Evolutionary conservation across 30 jellyfish, hydroid and myxozoan species (phyloP), one percentile per base, ranked within the genome.

Genomic region (Pelagia noctiluca): DNA sequence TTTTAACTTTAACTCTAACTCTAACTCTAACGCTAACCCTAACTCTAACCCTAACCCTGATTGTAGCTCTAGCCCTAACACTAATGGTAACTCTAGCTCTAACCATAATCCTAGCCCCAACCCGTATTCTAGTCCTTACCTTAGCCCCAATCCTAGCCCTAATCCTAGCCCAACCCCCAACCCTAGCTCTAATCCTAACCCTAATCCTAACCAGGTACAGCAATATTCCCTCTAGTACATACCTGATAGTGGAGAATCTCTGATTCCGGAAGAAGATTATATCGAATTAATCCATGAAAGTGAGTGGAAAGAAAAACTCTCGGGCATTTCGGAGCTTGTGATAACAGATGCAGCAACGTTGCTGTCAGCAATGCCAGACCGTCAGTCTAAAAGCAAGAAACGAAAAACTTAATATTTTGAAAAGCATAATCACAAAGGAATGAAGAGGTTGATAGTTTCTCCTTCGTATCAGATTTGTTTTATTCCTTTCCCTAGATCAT

Each of bases 281-380:
- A 63, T 25, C 76, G 75, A 0, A 65, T 74, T 3, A 95, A 54
- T 35, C 92, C 96, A 74, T 86, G 96, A 72, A 96, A 96, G 84
- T 96, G 98, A 11, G 99, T 96, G 34, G 99, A 90, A 42, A 90
- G 85, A 34, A 96, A 61, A 21, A 92, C 92, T 3, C 89, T 80
- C 0, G 99, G 99, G 74, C 99, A 81, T n/a, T 54, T 61, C 0
- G 63, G 30, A 1, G 76, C 95, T 35, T 32, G 71, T 7, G 50
- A 37, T 1, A 84, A 50, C 99, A 99, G 91, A 53, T 86, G 87
- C 5, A 23, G 84, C n/a, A 96, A 57, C 1, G 71, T 80, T 7
- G 99, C 76, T 26, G 90, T 79, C 48, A 90, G 90, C 71, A 96
- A 53, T 11, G 99, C 88, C 16, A 96, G 72, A 0, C 98, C 99